Conservation (phyloP, 2,113 vertebrate genomes). For the Alaudala cheleensis region DNA sequence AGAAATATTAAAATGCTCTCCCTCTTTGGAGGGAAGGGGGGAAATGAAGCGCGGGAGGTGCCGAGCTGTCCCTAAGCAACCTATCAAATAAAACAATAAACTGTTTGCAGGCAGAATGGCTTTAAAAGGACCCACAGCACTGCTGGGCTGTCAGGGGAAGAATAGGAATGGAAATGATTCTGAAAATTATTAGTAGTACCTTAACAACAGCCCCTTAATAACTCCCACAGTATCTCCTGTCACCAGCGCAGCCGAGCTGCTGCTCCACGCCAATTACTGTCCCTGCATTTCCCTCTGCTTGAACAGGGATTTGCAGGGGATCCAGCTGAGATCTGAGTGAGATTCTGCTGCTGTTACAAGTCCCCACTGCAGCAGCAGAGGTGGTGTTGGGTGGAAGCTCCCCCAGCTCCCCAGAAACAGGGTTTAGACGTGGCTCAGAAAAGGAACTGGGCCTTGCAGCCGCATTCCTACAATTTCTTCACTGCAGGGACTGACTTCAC, state of each 20-base stretch:
- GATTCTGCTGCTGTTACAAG: not conserved
- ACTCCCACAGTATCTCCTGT: conserved; percentile 20
- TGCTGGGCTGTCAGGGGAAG: conserved; percentile 19
- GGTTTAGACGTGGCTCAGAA: not conserved
- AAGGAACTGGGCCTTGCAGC: not conserved
- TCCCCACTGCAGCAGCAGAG: not conserved
- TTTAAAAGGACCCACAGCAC: conserved; percentile 44
- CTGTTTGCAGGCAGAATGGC: not conserved
- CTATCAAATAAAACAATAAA: conserved; percentile 54
- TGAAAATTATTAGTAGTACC: conserved; percentile 48
- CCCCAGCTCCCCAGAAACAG: not conserved
- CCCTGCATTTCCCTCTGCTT: not conserved
- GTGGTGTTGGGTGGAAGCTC: not conserved
- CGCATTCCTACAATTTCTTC: not conserved
- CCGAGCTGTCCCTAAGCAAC: conserved; percentile 38
- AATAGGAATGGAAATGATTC: conserved; percentile 41
- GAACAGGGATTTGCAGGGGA: not conserved
- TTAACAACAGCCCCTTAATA: conserved; percentile 30
- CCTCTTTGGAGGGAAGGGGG: not conserved
- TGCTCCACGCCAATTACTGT: not conserved
- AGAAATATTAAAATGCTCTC: conserved; percentile 55
- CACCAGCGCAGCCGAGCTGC: not conserved
- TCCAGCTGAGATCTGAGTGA: not conserved
- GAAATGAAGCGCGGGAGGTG: not conserved
- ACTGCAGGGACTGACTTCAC: not conserved